Percentiles rank a stretch among this genome's conserved stretches.
These are phyloP conservation scores for Ciona savignyi DNA, from an alignment of 23 tunicate genomes.

Conservation along the genomic window DNA sequence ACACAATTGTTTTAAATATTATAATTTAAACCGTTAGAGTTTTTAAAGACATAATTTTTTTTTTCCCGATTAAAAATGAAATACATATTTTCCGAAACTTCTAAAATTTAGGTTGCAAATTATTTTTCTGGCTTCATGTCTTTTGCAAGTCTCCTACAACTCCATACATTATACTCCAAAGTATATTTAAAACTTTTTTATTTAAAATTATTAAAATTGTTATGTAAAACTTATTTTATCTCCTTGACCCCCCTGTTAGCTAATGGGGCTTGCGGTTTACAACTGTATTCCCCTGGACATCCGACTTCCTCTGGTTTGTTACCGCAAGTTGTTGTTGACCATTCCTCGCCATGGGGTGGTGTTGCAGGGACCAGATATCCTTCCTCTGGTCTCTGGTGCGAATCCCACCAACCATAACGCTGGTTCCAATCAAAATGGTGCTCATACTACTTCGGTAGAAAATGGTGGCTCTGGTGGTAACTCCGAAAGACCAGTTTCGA, in stretches of 20 bases:
- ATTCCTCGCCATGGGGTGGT: constrained; percentile 5
- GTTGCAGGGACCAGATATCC: not conserved
- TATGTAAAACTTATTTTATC: not conserved
- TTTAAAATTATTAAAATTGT: not conserved
- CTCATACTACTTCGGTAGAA: not conserved
- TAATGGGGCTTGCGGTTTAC: constrained; percentile 84
- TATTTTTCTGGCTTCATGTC: too few species aligned
- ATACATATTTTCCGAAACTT: too few species aligned
- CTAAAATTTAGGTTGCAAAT: too few species aligned
- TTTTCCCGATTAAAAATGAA: too few species aligned
- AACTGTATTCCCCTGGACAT: constrained; percentile 80
- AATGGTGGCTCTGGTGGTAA: too few species aligned
- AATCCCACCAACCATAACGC: not conserved
- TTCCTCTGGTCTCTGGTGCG: not conserved
- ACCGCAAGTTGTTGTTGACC: constrained; percentile 51
- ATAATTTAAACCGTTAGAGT: too few species aligned
- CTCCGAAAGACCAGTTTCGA: too few species aligned
- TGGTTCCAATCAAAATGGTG: not conserved
- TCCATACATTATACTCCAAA: not conserved
- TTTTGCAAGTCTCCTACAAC: too few species aligned
- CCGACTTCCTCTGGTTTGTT: constrained; percentile 64
- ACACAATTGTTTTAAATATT: not conserved
- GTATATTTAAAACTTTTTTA: not conserved
- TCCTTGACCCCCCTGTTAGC: constrained; percentile 16
- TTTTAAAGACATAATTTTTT: too few species aligned